Evolutionary conservation across 2,113 vertebrate genomes (phyloP), one percentile per base, ranked within the genome.

Genomic region (Mixornis gularis): DNA sequence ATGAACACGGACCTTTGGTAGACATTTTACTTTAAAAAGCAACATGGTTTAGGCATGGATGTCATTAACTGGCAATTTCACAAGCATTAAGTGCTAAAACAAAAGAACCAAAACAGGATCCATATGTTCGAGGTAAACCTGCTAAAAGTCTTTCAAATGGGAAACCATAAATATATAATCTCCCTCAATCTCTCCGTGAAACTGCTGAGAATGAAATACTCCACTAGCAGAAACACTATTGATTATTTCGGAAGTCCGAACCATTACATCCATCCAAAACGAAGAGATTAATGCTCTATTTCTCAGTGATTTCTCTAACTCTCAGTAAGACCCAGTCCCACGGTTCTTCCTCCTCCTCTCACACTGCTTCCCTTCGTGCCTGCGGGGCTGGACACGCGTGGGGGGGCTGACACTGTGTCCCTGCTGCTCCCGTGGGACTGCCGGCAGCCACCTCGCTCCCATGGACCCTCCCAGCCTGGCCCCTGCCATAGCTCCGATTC

Each of bases 41-140:
- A 78, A 36, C 79, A 11, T 4, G 71, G 70, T 87, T 94, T 92
- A 70, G 92, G 96, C 69, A 96, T 96, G 96, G 92, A 95, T 96
- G 93, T 95, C 93, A 95, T 97, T 97, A 96, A 95, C 87, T 49
- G 66, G 91, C 93, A 94, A 96, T 95, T 96, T 94, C 89, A 79
- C 85, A 84, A 85, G 95, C 92, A 96, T 96, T 94, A 96, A 96
- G 93, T 89, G 85, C 76, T 92, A 78, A 96, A 94, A 95, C 93
- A 96, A 96, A 97, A 92, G 90, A 91, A 94, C 25, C 43, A 79
- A 94, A 97, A 96, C 95, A 89, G 59, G 70, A 93, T 87, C 96
- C 96, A 97, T 83, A 87, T 96, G 96, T 66, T 66, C 0, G 3
- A 85, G 81, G 93, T 77, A 94, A 96, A 94, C 84, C 81, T 92